These are phyloP conservation scores for Coreius guichenoti DNA, from an alignment of 2,797 vertebrate genomes.

Conservation along the genomic window DNA sequence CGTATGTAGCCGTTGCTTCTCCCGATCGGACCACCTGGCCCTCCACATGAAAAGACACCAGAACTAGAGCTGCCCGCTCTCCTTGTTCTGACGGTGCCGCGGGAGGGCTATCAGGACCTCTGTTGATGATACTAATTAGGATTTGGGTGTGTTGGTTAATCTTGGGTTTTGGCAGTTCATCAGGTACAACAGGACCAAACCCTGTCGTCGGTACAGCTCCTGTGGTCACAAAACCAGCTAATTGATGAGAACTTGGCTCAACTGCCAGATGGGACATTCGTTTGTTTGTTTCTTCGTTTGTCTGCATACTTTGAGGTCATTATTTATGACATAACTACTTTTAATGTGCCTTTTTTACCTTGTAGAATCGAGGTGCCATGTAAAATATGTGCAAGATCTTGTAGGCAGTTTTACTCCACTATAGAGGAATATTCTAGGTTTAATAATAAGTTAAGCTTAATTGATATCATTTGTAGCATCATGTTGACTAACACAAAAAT, in stretches of 20 bases:
- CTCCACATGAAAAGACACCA: slow-evolving; percentile 99
- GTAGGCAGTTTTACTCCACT: slow-evolving; percentile 1
- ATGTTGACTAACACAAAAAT: background rate
- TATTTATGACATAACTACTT: slow-evolving; percentile 39
- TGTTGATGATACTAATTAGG: slow-evolving; percentile 49
- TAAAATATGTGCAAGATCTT: background rate
- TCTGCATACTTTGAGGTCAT: slow-evolving; percentile 38
- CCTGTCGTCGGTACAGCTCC: slow-evolving; percentile 38
- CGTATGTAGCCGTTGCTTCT: slow-evolving; percentile 94
- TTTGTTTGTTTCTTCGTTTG: slow-evolving; percentile 27
- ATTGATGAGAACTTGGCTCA: slow-evolving; percentile 46
- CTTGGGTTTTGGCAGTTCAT: slow-evolving; percentile 55
- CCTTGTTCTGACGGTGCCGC: slow-evolving; percentile 36
- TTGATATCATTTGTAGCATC: background rate
- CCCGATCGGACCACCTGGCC: slow-evolving; percentile 96
- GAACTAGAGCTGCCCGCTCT: slow-evolving; percentile 77
- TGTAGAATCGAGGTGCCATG: slow-evolving; percentile 28
- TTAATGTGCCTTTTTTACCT: slow-evolving; percentile 60
- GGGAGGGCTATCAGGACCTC: slow-evolving; percentile 30
- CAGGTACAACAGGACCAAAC: slow-evolving; percentile 45
- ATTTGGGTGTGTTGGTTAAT: slow-evolving; percentile 53
- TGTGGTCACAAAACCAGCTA: slow-evolving; percentile 45
- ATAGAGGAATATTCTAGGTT: background rate
- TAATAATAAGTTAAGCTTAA: slow-evolving; percentile 4
- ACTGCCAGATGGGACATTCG: slow-evolving; percentile 23